Conservation (phyloP, 2,113 vertebrate species). For the Callithrix jacchus region DNA sequence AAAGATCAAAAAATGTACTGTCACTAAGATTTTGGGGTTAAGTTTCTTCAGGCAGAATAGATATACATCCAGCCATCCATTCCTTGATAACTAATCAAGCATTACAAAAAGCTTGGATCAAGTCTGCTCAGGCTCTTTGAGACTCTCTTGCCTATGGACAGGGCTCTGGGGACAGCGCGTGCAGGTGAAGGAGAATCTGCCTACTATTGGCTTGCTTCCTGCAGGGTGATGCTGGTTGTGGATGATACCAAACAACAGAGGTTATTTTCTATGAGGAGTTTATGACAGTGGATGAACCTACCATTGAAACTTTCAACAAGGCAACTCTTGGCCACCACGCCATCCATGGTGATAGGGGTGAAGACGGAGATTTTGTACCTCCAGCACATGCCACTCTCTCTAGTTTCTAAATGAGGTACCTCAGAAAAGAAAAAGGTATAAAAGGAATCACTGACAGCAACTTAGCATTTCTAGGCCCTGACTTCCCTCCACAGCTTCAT, state of each 20-base stretch:
- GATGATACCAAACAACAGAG: background rate
- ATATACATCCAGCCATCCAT: background rate
- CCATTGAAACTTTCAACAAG: background rate
- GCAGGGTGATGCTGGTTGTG: background rate
- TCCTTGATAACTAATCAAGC: background rate
- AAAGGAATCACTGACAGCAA: background rate
- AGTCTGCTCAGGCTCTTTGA: background rate
- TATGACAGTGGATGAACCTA: background rate
- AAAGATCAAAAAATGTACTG: background rate
- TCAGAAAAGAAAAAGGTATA: background rate
- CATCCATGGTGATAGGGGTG: background rate
- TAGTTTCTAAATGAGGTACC: background rate
- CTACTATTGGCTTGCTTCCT: background rate
- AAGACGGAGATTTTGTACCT: background rate
- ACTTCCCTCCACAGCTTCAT: background rate
- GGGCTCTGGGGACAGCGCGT: background rate
- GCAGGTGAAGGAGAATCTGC: background rate
- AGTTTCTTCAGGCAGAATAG: constrained; percentile 9
- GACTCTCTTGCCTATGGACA: background rate
- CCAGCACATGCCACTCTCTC: background rate
- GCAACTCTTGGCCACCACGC: background rate
- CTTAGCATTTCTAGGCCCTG: background rate
- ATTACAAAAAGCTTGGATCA: background rate
- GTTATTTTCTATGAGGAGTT: background rate
- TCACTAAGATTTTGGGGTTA: background rate